These are phyloP conservation scores for Argyra leucocephala DNA, from an alignment of 2,888 invertebrate genomes.

Conservation along the genomic window DNA sequence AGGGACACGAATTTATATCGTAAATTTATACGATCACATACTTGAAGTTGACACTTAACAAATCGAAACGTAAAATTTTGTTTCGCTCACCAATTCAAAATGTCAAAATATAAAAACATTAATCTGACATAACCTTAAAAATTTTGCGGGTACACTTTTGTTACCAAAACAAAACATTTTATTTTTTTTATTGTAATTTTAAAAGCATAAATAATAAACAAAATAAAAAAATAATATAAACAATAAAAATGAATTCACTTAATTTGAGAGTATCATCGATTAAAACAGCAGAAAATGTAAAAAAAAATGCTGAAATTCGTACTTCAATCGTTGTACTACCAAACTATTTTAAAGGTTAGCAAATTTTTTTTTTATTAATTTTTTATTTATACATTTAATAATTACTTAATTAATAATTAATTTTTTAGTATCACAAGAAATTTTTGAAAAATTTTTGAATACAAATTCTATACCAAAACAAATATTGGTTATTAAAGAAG, in stretches of 20 bases:
- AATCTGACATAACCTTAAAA: too few relatives aligned
- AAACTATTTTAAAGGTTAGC: conserved; percentile 27
- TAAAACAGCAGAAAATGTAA: conserved; percentile 30
- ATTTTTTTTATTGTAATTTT: too few relatives aligned
- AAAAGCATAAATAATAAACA: too few relatives aligned
- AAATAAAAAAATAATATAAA: too few relatives aligned
- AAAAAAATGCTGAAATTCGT: conserved; percentile 32
- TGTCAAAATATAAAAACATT: too few relatives aligned
- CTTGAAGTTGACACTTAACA: too few relatives aligned
- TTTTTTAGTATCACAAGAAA: conserved; percentile 25
- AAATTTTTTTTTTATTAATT: conserved; percentile 13
- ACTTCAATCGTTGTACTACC: conserved; percentile 26
- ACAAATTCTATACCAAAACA: conserved; percentile 31
- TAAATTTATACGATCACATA: too few relatives aligned
- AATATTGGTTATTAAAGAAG: conserved; percentile 30
- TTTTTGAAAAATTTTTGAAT: conserved; percentile 27
- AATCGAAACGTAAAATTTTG: too few relatives aligned
- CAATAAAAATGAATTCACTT: conserved; percentile 33
- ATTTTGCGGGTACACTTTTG: too few relatives aligned
- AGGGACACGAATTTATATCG: too few relatives aligned
- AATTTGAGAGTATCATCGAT: conserved; percentile 31
- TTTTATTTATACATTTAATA: conserved; percentile 12
- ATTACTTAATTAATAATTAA: conserved; percentile 10
- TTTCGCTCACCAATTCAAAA: too few relatives aligned
- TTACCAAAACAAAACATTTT: too few relatives aligned